Percentiles rank a stretch among this genome's conserved stretches.
Conservation (phyloP, 2,113 vertebrate species). For the Collichthys lucidus region DNA sequence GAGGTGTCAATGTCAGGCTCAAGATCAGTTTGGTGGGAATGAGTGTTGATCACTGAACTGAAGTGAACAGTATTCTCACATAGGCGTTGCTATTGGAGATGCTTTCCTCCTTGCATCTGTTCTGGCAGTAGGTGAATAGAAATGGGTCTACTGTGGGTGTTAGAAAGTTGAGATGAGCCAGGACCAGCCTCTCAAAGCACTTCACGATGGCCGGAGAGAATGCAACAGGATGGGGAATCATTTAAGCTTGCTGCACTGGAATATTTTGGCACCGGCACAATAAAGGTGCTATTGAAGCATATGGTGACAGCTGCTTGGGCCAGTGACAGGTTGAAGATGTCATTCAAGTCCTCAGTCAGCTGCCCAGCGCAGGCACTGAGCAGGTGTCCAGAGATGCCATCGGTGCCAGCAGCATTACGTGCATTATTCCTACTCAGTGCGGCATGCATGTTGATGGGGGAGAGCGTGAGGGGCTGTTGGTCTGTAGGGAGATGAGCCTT, state of each 20-base stretch:
- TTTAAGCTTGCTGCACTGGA: neutral
- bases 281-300: constrained; percentile 2
- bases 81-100: neutral
- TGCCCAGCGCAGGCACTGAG: neutral
- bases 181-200: neutral
- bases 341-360: neutral
- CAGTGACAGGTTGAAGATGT: neutral
- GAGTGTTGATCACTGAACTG: constrained; percentile 7
- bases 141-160: neutral
- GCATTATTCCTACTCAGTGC: neutral
- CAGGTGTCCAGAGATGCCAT: neutral
- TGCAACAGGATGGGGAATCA: neutral
- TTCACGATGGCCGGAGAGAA: neutral
- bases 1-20: neutral
- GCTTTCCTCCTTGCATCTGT: neutral
- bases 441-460: too few species aligned
- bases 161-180: neutral
- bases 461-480: too few species aligned
- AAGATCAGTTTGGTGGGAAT: too few species aligned
- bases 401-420: constrained; percentile 4
- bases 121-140: neutral
- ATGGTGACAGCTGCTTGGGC: too few species aligned
- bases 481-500: too few species aligned
- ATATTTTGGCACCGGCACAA: neutral
- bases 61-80: neutral